Evolutionary conservation across 2,888 invertebrate species (phyloP), one percentile per base, ranked within the genome.

Genomic region (Nezara viridula): DNA sequence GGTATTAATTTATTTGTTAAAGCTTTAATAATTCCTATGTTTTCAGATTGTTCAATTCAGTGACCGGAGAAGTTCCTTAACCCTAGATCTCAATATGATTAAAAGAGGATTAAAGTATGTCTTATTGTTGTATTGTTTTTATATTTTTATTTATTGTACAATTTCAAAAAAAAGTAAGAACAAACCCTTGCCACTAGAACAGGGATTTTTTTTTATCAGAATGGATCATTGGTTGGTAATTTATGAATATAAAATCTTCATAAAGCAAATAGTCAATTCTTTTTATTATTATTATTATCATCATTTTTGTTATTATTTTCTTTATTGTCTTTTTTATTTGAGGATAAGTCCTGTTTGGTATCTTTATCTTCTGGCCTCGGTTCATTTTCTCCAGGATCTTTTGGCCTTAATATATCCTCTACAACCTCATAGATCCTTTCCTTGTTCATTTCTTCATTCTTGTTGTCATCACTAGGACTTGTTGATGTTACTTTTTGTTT

Each of bases 41-140:
- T 86, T 60, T 55, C 55, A 86, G 86, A 86, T 44, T 86, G 86
- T 60, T 24, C 86, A 24, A 55, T 86, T 37, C 86, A 86, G 40
- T 86, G 55, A 55, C 49, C 49, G 19, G 16, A 86, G 52, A 50
- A 86, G 50, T 73, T 73, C 37, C 16, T 73, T 19, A 73, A 73
- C 37, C 66, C 16, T 37, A 37, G 66, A 73, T 73, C 66, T 73
- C 66, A 37, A 21, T 19, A 19, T 73, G 37, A 73, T 37, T 37
- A 6, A 73, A 73, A 73, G 66, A 73, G 66, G 32, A 73, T 27
- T 73, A 73, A 73, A 73, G 66, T 37, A 19, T 73, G 66, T 37
- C n/a, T n/a, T 37, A 32, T 14, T 73, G n/a, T n/a, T 37, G 21
- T 37, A 19, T 37, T 73, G 66, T 37, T 73, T 73, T 37, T 37